Evolutionary conservation across 2,888 invertebrate genomes (phyloP).

Genomic region (Platycheirus rosarum): DNA sequence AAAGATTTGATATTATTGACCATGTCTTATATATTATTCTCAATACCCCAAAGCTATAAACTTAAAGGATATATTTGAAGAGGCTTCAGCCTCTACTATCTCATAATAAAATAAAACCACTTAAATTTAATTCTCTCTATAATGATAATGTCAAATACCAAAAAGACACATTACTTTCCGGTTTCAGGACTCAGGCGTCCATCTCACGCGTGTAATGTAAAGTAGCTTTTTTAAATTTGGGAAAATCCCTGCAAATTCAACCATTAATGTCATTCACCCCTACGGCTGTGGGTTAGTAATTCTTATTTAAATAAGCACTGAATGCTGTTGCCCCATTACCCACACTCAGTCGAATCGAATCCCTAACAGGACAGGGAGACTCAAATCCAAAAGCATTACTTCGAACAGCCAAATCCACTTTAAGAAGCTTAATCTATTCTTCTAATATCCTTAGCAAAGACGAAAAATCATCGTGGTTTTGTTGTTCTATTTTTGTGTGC

Average conservation of each 20-base stretch:
- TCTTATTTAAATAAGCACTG: neutral
- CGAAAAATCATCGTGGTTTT: neutral
- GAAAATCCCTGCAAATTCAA: neutral
- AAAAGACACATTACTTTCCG: neutral
- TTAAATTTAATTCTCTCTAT: neutral
- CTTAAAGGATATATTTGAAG: too few relatives aligned
- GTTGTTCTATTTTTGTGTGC: neutral
- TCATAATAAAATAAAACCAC: neutral
- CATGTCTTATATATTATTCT: too few relatives aligned
- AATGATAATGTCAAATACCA: neutral
- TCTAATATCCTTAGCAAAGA: conserved; percentile 1
- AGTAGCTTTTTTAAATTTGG: neutral
- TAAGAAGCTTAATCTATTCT: conserved; percentile 28
- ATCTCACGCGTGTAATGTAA: too few relatives aligned
- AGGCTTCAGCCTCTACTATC: too few relatives aligned
- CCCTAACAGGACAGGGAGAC: conserved; percentile 10
- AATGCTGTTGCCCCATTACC: neutral
- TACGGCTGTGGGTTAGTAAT: neutral
- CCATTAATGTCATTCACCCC: neutral
- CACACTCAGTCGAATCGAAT: conserved; percentile 21
- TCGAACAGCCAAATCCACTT: conserved; percentile 14
- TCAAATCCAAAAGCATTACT: conserved; percentile 38
- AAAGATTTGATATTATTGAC: too few relatives aligned
- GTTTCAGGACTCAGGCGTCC: too few relatives aligned
- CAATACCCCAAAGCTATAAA: too few relatives aligned